phyloP scores from a whole-genome alignment of 2,797 vertebrate genomes.

The Anabacerthia variegaticeps region DNA sequence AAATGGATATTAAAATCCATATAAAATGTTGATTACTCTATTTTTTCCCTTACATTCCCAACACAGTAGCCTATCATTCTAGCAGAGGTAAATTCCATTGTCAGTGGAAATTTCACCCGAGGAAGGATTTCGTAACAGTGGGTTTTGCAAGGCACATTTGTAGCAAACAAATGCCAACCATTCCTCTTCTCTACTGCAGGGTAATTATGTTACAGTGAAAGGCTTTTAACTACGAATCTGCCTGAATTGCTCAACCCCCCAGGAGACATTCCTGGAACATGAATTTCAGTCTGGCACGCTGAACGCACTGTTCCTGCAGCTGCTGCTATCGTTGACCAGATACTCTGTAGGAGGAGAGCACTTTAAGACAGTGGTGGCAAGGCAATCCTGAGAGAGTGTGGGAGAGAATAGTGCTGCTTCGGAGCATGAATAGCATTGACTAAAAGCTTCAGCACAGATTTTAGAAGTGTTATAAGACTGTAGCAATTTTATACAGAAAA shows the following conservation, averaged over 20 bases:
- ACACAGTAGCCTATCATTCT: neutral
- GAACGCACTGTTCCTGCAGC: conserved; percentile 45
- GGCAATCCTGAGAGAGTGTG: neutral
- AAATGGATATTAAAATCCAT: neutral
- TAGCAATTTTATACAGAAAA: neutral
- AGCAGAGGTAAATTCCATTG: conserved; percentile 1
- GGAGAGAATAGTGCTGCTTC: neutral
- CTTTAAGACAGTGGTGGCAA: neutral
- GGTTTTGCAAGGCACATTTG: conserved; percentile 32
- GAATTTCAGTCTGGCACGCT: conserved; percentile 68
- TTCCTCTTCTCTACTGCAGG: conserved; percentile 37
- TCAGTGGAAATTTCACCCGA: conserved; percentile 27
- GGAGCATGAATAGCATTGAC: neutral
- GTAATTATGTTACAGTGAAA: conserved; percentile 62
- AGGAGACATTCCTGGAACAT: conserved; percentile 72
- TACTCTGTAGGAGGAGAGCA: neutral
- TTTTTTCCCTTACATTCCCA: neutral
- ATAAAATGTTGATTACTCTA: neutral
- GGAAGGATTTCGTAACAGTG: neutral
- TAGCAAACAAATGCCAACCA: conserved; percentile 39
- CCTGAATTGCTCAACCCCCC: conserved; percentile 59
- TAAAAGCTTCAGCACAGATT: neutral
- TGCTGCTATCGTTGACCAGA: conserved; percentile 59
- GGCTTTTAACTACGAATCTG: conserved; percentile 52
- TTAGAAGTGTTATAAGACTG: neutral